Conservation (phyloP, 1,140 invertebrate genomes). For the Acyrthosiphon pisum region DNA sequence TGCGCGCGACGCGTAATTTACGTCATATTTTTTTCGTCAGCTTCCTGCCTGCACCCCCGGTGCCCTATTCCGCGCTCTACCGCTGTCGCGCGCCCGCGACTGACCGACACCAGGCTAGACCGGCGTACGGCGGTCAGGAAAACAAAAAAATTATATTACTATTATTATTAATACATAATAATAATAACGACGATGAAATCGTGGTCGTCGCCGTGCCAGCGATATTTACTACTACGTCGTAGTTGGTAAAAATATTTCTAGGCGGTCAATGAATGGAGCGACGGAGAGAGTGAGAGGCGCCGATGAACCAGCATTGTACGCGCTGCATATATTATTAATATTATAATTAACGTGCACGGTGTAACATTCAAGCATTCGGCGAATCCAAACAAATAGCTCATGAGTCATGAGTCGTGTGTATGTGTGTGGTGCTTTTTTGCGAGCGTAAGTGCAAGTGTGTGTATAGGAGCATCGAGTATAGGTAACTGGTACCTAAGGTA, state of each 20-base stretch:
- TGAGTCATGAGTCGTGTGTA: not conserved
- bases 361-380: not conserved
- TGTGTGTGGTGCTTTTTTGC: too few relatives aligned
- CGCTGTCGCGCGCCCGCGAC: not conserved
- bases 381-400: not conserved
- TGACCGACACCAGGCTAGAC: not conserved
- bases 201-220: not conserved
- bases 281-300: not conserved
- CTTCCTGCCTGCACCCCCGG: not conserved
- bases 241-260: slow-evolving; percentile 32
- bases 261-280: slow-evolving; percentile 24
- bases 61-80: not conserved
- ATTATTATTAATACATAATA: not conserved
- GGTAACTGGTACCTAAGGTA: too few relatives aligned
- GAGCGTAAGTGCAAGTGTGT: not conserved
- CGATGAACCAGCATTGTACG: not conserved
- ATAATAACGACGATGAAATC: not conserved
- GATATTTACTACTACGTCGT: slow-evolving; percentile 33
- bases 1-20: not conserved
- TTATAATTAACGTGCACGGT: too few relatives aligned
- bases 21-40: not conserved
- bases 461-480: not conserved
- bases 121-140: not conserved
- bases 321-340: not conserved
- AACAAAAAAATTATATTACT: not conserved